Conservation (phyloP, 2,888 invertebrate species). For the Noctua janthina region DNA sequence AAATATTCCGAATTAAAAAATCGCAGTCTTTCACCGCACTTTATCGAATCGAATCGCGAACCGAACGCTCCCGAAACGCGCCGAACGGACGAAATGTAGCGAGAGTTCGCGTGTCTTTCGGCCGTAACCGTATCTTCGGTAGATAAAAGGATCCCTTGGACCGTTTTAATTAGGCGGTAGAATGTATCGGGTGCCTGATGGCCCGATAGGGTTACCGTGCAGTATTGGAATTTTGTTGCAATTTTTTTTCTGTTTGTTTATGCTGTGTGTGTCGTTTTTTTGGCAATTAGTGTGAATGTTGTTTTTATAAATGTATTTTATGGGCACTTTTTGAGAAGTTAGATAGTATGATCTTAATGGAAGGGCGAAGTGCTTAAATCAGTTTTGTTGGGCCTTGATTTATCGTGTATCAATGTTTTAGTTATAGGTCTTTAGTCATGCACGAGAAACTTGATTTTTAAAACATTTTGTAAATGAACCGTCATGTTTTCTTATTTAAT, state of each 20-base stretch:
- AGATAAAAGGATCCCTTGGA: constrained; percentile 87
- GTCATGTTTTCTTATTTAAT: background rate
- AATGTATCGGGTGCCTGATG: constrained; percentile 82
- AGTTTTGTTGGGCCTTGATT: constrained; percentile 29
- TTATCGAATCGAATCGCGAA: constrained; percentile 66
- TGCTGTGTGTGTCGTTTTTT: constrained; percentile 41
- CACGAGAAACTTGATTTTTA: background rate
- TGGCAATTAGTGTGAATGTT: constrained; percentile 54
- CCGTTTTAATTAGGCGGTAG: constrained; percentile 89
- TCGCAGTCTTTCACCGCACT: constrained; percentile 65
- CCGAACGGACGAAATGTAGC: constrained; percentile 68
- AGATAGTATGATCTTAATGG: constrained; percentile 26
- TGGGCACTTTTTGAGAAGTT: constrained; percentile 32
- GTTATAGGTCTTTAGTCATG: constrained; percentile 20
- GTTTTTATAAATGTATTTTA: constrained; percentile 47
- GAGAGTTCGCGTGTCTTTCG: constrained; percentile 86
- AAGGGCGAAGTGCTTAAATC: constrained; percentile 23
- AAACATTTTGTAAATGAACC: background rate
- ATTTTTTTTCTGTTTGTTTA: constrained; percentile 60
- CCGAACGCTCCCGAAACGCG: constrained; percentile 62
- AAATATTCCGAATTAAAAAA: constrained; percentile 64
- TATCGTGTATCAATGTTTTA: constrained; percentile 17
- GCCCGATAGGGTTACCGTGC: constrained; percentile 76
- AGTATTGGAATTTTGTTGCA: constrained; percentile 58
- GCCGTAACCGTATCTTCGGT: constrained; percentile 86